A percentile compares a stretch with the other conserved stretches of the same genome.
Conservation (phyloP, 2,113 vertebrate genomes). For the Lasiurus cinereus region DNA sequence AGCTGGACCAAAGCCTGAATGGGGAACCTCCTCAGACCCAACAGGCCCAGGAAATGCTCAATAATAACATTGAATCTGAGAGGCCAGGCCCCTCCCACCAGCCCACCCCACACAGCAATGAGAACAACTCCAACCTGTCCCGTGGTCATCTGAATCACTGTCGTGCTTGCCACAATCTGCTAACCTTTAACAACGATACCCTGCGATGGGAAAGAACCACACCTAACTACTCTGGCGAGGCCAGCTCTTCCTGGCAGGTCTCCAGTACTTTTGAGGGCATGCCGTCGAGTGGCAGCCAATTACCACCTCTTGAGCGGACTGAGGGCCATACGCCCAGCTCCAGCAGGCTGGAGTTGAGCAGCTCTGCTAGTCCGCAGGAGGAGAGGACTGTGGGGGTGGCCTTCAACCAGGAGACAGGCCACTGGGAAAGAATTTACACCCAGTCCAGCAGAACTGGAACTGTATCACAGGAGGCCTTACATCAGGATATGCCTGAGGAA, state of each 20-base stretch:
- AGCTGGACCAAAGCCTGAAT: conserved; percentile 93
- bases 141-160: conserved; percentile 97
- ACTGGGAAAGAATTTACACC: conserved; percentile 97
- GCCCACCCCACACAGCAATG: conserved; percentile 90
- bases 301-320: conserved; percentile 90
- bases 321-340: conserved; percentile 87
- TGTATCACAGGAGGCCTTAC: conserved; percentile 98
- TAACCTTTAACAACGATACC: conserved; percentile 98
- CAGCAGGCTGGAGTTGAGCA: conserved; percentile 91
- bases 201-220: conserved; percentile 97
- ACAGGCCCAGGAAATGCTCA: conserved; percentile 95
- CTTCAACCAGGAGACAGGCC: conserved; percentile 98
- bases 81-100: conserved; percentile 93
- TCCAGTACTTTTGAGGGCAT: conserved; percentile 90
- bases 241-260: conserved; percentile 88
- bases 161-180: conserved; percentile 98
- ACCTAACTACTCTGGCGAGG: conserved; percentile 91
- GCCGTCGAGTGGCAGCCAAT: conserved; percentile 89
- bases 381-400: conserved; percentile 97
- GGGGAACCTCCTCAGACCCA: conserved; percentile 89
- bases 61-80: conserved; percentile 97
- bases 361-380: conserved; percentile 90
- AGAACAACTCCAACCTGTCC: conserved; percentile 91
- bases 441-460: conserved; percentile 93
- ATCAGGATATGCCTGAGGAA: conserved; percentile 98